Evolutionary conservation across 2,113 vertebrate genomes (phyloP), one percentile per base, ranked within the genome.

Genomic region (Bubo scandiacus): DNA sequence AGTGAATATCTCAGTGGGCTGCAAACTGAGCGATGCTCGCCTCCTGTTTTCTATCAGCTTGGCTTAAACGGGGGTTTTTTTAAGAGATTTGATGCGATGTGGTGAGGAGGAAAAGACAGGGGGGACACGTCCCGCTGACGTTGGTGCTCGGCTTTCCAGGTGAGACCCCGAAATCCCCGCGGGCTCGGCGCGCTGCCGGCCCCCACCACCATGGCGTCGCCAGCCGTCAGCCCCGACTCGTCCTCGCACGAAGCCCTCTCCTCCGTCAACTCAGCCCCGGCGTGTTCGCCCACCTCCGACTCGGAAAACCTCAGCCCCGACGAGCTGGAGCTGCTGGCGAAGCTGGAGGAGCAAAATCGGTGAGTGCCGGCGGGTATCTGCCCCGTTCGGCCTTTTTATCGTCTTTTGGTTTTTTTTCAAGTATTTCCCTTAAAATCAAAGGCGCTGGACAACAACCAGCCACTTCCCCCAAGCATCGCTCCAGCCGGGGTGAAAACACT

Each of bases 281-380:
- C 97, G 1, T 98, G 97, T 7, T 98, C 98, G 25, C 99, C 99
- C 9, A 98, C 99, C 3, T 99, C 99, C 3, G 99, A 99, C 97
- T 99, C 99, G 0, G 99, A 99, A 96, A 99, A 99, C 97, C 98
- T 99, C 94, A 99, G 99, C 96, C 99, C 99, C 0, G 99, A 99
- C 65, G 99, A 99, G 71, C 97, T 99, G 78, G 99, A 99, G 98
- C 98, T 99, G 52, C 97, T 99, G 97, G 99, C 99, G 29, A 99
- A 99, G 90, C 98, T 99, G n/a, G 99, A 99, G 94, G 99, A 99
- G 94, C 99, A 99, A 96, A 99, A 99, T 96, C 98, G 99, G 99
- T 99, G 91, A 98, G 96, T 10, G 5, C 25, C 11, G 12, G 7
- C 6, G 1, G 29, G 3, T 26, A 23, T 38, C 10, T 1, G 1